A percentile compares a stretch with the other conserved stretches of the same genome.
These are phyloP conservation scores for Melanchra persicariae DNA, from an alignment of 2,888 invertebrate genomes.

Conservation along the genomic window DNA sequence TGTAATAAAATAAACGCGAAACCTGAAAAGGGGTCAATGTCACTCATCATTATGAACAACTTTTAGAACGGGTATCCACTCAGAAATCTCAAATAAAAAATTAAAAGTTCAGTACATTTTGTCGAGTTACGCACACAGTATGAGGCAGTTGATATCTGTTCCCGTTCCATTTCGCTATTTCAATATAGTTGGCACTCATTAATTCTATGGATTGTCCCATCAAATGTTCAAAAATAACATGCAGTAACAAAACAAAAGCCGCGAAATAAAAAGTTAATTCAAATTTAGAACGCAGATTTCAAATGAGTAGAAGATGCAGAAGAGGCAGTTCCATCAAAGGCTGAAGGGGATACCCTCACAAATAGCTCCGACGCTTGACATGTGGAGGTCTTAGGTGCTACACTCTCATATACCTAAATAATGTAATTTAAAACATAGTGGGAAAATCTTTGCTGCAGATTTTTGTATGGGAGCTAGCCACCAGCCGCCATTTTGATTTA, in stretches of 20 bases:
- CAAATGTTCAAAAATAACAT: neutral
- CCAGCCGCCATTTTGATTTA: too few relatives aligned
- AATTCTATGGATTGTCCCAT: neutral
- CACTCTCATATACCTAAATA: neutral
- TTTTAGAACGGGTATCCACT: too few relatives aligned
- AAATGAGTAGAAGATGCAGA: neutral
- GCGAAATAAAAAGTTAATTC: neutral
- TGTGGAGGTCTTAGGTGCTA: neutral
- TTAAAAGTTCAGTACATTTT: too few relatives aligned
- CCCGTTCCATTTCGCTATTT: neutral
- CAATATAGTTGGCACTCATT: neutral
- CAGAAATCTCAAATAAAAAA: too few relatives aligned
- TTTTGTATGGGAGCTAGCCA: too few relatives aligned
- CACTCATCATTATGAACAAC: too few relatives aligned
- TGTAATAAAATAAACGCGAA: too few relatives aligned
- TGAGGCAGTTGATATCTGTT: too few relatives aligned
- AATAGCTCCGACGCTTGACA: conserved; percentile 6
- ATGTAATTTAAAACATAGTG: neutral
- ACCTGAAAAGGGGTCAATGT: too few relatives aligned
- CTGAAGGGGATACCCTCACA: conserved; percentile 18
- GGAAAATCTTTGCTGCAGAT: too few relatives aligned
- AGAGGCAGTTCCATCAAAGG: conserved; percentile 35
- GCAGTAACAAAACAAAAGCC: neutral
- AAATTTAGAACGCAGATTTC: conserved; percentile 13
- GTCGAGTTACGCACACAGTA: too few relatives aligned